Evolutionary conservation across 2,113 vertebrate genomes (phyloP).

Genomic region (Forbesichthys papilliferus): DNA sequence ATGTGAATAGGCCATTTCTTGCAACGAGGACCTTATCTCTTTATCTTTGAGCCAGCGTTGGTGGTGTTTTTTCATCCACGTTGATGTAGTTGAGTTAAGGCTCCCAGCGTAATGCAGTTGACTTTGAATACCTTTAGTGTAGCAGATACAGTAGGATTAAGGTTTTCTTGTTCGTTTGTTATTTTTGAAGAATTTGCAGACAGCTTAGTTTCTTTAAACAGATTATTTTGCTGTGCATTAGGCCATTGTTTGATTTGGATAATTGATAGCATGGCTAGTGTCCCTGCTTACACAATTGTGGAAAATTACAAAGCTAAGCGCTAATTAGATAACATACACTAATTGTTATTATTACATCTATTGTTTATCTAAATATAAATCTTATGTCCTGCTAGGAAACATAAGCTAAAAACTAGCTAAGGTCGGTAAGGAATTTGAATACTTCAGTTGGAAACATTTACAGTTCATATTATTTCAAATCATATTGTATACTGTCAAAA

Average conservation of each 20-base stretch:
- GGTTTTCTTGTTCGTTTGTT: background rate
- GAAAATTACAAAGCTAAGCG: slow-evolving; percentile 26
- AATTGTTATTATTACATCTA: background rate
- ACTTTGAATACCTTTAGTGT: slow-evolving; percentile 43
- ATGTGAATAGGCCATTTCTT: background rate
- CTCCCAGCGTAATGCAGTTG: slow-evolving; percentile 4
- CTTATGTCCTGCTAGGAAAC: no score
- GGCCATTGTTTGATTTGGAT: slow-evolving; percentile 70
- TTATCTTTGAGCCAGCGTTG: background rate
- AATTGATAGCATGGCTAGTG: slow-evolving; percentile 62
- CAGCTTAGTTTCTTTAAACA: slow-evolving; percentile 43
- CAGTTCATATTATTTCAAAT: no score
- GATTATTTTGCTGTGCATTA: slow-evolving; percentile 60
- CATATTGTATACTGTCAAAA: no score
- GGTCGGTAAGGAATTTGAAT: no score
- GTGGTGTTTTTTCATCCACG: background rate
- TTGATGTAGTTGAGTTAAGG: background rate
- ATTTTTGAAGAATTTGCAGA: slow-evolving; percentile 13
- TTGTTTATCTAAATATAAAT: no score
- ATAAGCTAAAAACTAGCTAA: no score
- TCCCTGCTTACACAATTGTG: slow-evolving; percentile 16
- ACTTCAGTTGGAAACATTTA: no score
- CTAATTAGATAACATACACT: slow-evolving; percentile 35
- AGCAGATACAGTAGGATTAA: slow-evolving; percentile 19
- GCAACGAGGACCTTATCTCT: background rate